Percentiles rank a stretch among this genome's conserved stretches.
These are phyloP conservation scores for Dynastes hyllus DNA, from an alignment of 2,888 invertebrate genomes.

Conservation along the genomic window DNA sequence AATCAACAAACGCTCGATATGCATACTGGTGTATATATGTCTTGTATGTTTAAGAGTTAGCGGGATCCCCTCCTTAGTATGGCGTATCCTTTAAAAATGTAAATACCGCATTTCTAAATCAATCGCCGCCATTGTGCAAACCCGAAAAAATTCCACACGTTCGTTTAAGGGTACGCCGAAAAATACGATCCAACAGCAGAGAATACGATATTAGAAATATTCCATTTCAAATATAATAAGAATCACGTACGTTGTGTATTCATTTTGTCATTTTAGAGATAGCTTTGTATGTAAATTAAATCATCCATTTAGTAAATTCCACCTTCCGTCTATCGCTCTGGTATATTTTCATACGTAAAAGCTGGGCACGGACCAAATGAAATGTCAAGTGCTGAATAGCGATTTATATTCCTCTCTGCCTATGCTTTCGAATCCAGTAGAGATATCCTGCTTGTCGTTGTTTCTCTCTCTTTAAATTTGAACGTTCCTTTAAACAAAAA, in stretches of 20 bases:
- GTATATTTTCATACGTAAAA: conserved; percentile 8
- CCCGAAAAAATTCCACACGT: conserved; percentile 21
- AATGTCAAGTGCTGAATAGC: conserved; percentile 46
- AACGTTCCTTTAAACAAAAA: conserved; percentile 30
- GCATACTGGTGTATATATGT: conserved; percentile 14
- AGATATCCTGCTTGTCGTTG: neutral
- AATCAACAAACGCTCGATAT: conserved; percentile 36
- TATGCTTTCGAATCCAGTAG: neutral
- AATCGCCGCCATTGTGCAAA: conserved; percentile 33
- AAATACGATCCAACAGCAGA: conserved; percentile 2
- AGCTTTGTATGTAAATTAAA: conserved; percentile 47
- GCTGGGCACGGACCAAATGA: conserved; percentile 34
- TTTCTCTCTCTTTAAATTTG: conserved; percentile 11
- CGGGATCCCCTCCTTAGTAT: neutral
- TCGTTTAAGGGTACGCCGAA: conserved; percentile 14
- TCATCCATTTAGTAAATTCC: conserved; percentile 47
- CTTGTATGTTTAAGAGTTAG: conserved; percentile 12
- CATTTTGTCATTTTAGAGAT: conserved; percentile 40
- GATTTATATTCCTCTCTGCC: conserved; percentile 23
- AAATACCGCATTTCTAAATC: conserved; percentile 30
- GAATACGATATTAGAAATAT: conserved; percentile 36
- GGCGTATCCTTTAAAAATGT: conserved; percentile 43
- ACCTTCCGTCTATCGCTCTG: conserved; percentile 33
- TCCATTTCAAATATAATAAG: conserved; percentile 33
- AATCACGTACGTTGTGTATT: conserved; percentile 14